Base-by-base conservation (phyloP, 2,113 vertebrate species). In the Lepisosteus oculatus region DNA sequence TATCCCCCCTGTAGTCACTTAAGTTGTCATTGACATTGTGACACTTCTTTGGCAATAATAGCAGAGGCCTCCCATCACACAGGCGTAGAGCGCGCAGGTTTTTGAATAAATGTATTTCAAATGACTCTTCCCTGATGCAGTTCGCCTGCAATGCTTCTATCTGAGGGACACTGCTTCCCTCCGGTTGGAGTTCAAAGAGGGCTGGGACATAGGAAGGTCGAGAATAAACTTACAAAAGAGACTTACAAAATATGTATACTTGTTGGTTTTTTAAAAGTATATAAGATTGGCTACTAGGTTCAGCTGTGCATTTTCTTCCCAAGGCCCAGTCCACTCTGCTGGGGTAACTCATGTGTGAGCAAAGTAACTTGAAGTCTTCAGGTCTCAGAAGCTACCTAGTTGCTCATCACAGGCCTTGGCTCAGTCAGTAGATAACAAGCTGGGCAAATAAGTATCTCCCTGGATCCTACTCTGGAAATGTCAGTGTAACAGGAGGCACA, bases 1-100 rank as follows among this genome's bases (percentile, higher is more conserved):
- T 81, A 80, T 77, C 85, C 80, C 77, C 79, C 75, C 81, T 42
- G 71, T 80, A 83, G 80, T 78, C 72, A 78, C 86, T 87, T 77
- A 89, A 88, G 88, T 87, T 88, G 83, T 88, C 85, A 85, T 29
- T 76, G 78, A 78, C 81, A 81, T 74, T 55, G 5, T 90, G 87
- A 90, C 90, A 90, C 86, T 86, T 90, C 84, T 74, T 88, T 90
- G 89, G 88, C 88, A 89, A 79, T 78, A 79, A 78, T 74, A 78
- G 78, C 79, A 54, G 56, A 77, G 77, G 43, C 78, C 73, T 70
- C 59, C 77, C 15, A 65, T 68, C 41, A 63, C 71, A 43, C 43
- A 14, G 55, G 61, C 72, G 61, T 61, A 68, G 61, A 12, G 75
- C 77, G 73, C 78, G 74, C 81, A 74, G 78, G 74, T 75, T 77